phyloP scores from a whole-genome alignment of 2,888 invertebrate species.

The Spodoptera picta region DNA sequence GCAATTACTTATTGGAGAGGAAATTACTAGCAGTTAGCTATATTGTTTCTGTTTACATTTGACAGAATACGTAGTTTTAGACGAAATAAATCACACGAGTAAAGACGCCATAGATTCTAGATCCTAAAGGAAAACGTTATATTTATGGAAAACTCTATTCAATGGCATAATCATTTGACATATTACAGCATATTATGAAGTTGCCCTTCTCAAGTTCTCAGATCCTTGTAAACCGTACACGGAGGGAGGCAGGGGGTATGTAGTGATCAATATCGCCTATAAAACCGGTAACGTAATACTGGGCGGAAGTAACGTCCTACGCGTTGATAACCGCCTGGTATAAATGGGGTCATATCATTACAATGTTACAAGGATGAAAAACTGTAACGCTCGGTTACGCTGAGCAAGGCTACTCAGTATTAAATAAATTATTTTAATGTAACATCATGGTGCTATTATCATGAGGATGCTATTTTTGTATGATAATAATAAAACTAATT shows the following conservation, averaged over 20 bases:
- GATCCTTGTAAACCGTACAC: slow-evolving; percentile 19
- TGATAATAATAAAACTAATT: background rate
- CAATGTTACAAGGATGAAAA: slow-evolving; percentile 73
- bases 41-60: no score
- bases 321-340: slow-evolving; percentile 75
- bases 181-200: slow-evolving; percentile 5
- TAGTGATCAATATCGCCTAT: slow-evolving; percentile 32
- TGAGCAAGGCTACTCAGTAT: background rate
- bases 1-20: no score
- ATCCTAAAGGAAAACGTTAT: slow-evolving; percentile 65
- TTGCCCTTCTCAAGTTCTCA: slow-evolving; percentile 35
- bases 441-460: slow-evolving; percentile 4
- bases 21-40: no score
- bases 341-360: slow-evolving; percentile 80
- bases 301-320: slow-evolving; percentile 74
- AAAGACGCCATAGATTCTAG: background rate
- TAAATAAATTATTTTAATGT: background rate
- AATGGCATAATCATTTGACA: slow-evolving; percentile 28
- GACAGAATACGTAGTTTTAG: no score
- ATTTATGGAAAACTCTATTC: slow-evolving; percentile 34
- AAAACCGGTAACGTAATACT: slow-evolving; percentile 54
- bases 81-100: background rate
- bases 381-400: slow-evolving; percentile 28
- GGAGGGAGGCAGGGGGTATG: slow-evolving; percentile 40
- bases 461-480: slow-evolving; percentile 24